Base-by-base conservation (phyloP, 2,888 invertebrate species). In the Apotomis capreana region DNA sequence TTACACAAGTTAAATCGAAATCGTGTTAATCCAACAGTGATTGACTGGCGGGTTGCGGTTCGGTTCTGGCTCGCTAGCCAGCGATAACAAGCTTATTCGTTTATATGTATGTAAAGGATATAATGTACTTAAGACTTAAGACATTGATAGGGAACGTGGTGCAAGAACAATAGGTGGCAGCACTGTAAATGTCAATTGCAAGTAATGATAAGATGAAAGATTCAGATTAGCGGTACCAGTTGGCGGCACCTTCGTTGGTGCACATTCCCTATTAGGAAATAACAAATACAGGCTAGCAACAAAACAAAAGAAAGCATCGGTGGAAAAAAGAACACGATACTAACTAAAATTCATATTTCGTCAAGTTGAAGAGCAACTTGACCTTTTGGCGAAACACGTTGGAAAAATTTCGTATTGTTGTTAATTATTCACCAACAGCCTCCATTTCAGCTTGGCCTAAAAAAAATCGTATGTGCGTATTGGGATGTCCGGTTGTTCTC, bases 21-120 rank as follows among this genome's bases (percentile, higher is more conserved):
- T 63, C 63, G 40, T 62, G 62, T 52, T 63, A 52, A 63, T 15
- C 52, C 52, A 52, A 37, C 51, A 60, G 10, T 61, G 36, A 40
- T 63, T 63, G 62, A 62, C 51, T 62, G 60, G 8, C 36, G 13
- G 52, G 52, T 63, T 40, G 51, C 52, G 63, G 63, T 37, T 54
- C 15, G 5, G 63, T 63, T 63, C 52, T 52, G 63, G 52, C 40
- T 37, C 52, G 52, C 9, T 63, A 40, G 13, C 52, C 5, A 54
- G 51, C 57, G 49, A 49, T 49, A 9, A 8, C 49, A 49, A 49
- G 49, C 49, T 10, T 49, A 9, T 9, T 40, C 40, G 6, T 6
- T 40, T 40, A 40, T 40, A 40, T 40, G 40, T 40, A 40, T 26
- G 26, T 26, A 26, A 26, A 26, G 26, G 26, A 26, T 26, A 26